Evolutionary conservation across 1,140 invertebrate species (phyloP).

Genomic region (Holcopasites calliopsidis): DNA sequence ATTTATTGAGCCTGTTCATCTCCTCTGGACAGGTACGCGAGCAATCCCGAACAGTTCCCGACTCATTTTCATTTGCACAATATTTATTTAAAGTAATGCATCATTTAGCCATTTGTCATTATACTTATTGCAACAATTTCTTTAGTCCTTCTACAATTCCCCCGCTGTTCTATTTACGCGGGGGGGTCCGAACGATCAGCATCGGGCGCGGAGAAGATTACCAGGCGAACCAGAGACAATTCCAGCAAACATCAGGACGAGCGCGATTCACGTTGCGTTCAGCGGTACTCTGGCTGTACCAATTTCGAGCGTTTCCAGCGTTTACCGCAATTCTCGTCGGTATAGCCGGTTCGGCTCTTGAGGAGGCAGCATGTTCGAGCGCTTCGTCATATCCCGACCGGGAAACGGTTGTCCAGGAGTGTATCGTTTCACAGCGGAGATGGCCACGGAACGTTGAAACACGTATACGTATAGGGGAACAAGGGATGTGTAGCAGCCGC

Average conservation of each 20-base stretch:
- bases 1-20: constrained; percentile 42
- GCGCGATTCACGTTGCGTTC: constrained; percentile 33
- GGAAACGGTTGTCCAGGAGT: constrained; percentile 46
- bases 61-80: background rate
- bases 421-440: constrained; percentile 30
- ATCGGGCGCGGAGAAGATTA: constrained; percentile 31
- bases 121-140: background rate
- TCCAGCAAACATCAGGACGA: background rate
- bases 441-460: constrained; percentile 19
- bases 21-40: constrained; percentile 15
- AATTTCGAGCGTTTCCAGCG: constrained; percentile 38
- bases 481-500: constrained; percentile 23
- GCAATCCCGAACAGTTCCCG: background rate
- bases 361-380: background rate
- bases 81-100: too few relatives aligned
- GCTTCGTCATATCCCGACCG: constrained; percentile 30
- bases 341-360: background rate
- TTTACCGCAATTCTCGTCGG: constrained; percentile 30
- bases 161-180: too few relatives aligned
- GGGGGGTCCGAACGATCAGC: background rate
- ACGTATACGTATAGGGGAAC: constrained; percentile 25
- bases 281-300: constrained; percentile 1
- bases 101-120: too few relatives aligned
- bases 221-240: constrained; percentile 28
- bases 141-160: background rate